These are phyloP conservation scores for Danio choprae DNA, from an alignment of 2,797 vertebrate species.

Conservation along the genomic window DNA sequence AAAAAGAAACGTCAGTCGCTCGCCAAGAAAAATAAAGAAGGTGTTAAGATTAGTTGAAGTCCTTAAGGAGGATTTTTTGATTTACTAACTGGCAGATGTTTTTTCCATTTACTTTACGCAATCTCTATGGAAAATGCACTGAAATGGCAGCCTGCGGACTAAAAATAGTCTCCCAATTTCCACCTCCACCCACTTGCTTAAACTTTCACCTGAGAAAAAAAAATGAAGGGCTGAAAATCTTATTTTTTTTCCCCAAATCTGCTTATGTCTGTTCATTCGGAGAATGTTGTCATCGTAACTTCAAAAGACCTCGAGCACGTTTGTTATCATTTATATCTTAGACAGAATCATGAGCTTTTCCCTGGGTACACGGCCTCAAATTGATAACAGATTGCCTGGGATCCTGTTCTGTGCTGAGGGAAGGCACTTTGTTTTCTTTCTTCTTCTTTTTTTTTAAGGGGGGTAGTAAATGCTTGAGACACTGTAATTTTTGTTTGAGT, in stretches of 20 bases:
- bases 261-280: slow-evolving; percentile 70
- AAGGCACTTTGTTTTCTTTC: slow-evolving; percentile 72
- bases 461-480: slow-evolving; percentile 81
- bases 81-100: slow-evolving; percentile 58
- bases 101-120: slow-evolving; percentile 76
- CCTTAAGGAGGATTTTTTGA: slow-evolving; percentile 23
- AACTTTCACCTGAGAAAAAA: slow-evolving; percentile 49
- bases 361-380: slow-evolving; percentile 81
- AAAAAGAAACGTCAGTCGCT: neutral
- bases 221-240: slow-evolving; percentile 21
- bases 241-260: slow-evolving; percentile 37
- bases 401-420: slow-evolving; percentile 79
- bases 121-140: slow-evolving; percentile 21
- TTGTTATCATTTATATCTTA: slow-evolving; percentile 93
- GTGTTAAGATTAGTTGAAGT: slow-evolving; percentile 43
- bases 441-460: slow-evolving; percentile 70
- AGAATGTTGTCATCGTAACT: slow-evolving; percentile 84
- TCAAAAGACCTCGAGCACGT: slow-evolving; percentile 85
- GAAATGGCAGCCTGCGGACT: slow-evolving; percentile 22
- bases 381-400: slow-evolving; percentile 88
- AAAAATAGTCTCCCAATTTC: slow-evolving; percentile 45
- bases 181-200: slow-evolving; percentile 29
- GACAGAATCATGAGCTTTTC: slow-evolving; percentile 82
- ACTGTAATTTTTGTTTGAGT: slow-evolving; percentile 82
- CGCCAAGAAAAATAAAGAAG: slow-evolving; percentile 29